Conservation (phyloP, 2,113 vertebrate species). For the Ochotona curzoniae region DNA sequence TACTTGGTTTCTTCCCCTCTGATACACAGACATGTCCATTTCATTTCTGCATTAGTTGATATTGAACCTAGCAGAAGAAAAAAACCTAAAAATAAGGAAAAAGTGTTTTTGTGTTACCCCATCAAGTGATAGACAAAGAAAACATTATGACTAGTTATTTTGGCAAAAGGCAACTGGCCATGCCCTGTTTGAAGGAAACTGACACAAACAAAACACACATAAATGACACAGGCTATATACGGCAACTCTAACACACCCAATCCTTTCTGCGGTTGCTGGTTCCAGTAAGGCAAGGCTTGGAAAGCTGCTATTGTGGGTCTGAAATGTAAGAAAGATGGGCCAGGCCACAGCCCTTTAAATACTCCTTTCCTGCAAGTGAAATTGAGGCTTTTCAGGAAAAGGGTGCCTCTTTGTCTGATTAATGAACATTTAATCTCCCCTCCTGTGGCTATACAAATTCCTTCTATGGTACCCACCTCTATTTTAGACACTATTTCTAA, state of each 20-base stretch:
- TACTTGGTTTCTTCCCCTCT: not conserved
- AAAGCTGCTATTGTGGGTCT: not conserved
- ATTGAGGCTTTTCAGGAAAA: conserved; percentile 33
- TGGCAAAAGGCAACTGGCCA: conserved; percentile 37
- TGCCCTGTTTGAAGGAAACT: not conserved
- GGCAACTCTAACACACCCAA: not conserved
- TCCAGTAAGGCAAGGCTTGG: conserved; percentile 47
- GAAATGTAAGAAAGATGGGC: conserved; percentile 45
- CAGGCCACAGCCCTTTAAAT: conserved; percentile 25
- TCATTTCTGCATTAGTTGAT: not conserved
- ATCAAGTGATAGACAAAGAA: not conserved
- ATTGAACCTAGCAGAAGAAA: conserved; percentile 7
- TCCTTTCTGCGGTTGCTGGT: not conserved
- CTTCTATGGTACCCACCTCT: not conserved
- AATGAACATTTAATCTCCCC: not conserved
- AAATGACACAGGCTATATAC: conserved; percentile 62
- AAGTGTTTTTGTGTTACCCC: not conserved
- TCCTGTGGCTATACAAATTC: conserved; percentile 20
- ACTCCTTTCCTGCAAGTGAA: not conserved
- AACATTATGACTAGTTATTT: conserved; percentile 45
- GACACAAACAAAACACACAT: conserved; percentile 53
- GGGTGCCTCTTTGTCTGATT: conserved; percentile 8
- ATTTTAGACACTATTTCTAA: conserved; percentile 23
- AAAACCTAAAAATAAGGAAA: not conserved
- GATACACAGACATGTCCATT: not conserved